Base-by-base conservation (phyloP, 2,888 invertebrate species). In the Phortica okadai region DNA sequence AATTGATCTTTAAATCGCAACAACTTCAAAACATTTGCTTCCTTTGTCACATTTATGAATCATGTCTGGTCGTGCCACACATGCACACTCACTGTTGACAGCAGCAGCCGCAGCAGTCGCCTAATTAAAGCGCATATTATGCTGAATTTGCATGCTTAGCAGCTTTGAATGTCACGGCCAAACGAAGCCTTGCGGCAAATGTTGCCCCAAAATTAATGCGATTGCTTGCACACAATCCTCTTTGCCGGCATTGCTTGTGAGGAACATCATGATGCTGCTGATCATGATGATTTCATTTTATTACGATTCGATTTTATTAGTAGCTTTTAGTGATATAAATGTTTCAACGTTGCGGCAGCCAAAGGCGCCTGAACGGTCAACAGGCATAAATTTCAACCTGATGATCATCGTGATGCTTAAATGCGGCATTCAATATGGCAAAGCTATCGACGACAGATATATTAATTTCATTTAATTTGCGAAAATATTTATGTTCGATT, bases 401-500 rank as follows among this genome's bases (percentile, higher is more conserved):
- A 62, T 62, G 62, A 16, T 16, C 62, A 8, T 25, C 10, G 25
- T 25, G 62, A 62, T 62, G 62, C 16, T 62, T 25, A 62, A 10
- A 62, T 62, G 6, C 10, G 7, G 8, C 16, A 50, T 50, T 50
- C 10, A 50, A 50, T 50, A 11, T 50, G 69, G 41, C 77, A 82
- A 82, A 76, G 8, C 3, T 11, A 14, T 78, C 82, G 86, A 80
- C 79, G 85, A 85, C 85, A 85, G 86, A 80, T 80, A 83, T 86
- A 85, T 87, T 84, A 82, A 86, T 83, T 84, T 82, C 85, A 83
- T 83, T 86, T 83, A 83, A 85, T 80, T 87, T 78, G 85, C 74
- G 82, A 87, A 87, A 84, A 87, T 87, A 85, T 85, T 87, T 85
- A 85, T 86, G 85, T 82, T 80, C 25, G 62, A 62, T 16, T 16